Percentiles rank a stretch among this genome's conserved stretches.
These are phyloP conservation scores for Limnephilus marmoratus DNA, from an alignment of 2,888 invertebrate species.

Conservation along the genomic window DNA sequence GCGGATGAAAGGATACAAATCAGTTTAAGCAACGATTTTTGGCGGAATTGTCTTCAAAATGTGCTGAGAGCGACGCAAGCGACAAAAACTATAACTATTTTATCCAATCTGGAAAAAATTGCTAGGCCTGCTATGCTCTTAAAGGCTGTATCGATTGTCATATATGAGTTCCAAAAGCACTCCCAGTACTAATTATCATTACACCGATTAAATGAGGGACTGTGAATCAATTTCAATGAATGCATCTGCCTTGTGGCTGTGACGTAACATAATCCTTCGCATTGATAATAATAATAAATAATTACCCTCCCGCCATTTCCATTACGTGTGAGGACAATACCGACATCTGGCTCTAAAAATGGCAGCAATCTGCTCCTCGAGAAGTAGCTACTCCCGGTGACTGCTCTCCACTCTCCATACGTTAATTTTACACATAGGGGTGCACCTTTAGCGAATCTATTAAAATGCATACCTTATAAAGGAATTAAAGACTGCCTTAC, in stretches of 20 bases:
- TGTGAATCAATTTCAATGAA: slow-evolving; percentile 24
- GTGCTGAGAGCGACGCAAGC: too few species aligned
- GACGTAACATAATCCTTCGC: slow-evolving; percentile 38
- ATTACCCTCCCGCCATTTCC: not conserved
- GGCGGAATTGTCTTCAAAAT: too few species aligned
- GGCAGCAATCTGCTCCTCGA: slow-evolving; percentile 13
- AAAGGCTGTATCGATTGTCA: not conserved
- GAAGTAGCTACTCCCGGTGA: not conserved
- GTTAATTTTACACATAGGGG: slow-evolving; percentile 24
- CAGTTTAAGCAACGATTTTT: too few species aligned
- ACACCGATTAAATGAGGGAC: not conserved
- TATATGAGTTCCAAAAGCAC: not conserved
- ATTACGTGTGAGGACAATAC: slow-evolving; percentile 36
- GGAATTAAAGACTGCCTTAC: slow-evolving; percentile 11
- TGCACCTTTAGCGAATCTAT: slow-evolving; percentile 37
- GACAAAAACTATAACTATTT: too few species aligned
- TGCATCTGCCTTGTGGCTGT: slow-evolving; percentile 28
- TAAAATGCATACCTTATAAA: not conserved
- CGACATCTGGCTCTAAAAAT: slow-evolving; percentile 33
- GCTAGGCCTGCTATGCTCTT: too few species aligned
- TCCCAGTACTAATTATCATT: not conserved
- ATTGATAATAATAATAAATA: slow-evolving; percentile 14
- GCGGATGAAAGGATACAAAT: too few species aligned
- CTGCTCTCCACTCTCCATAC: too few species aligned
- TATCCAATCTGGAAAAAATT: too few species aligned